Conservation (phyloP, 1,140 invertebrate genomes). For the Atta colombica region DNA sequence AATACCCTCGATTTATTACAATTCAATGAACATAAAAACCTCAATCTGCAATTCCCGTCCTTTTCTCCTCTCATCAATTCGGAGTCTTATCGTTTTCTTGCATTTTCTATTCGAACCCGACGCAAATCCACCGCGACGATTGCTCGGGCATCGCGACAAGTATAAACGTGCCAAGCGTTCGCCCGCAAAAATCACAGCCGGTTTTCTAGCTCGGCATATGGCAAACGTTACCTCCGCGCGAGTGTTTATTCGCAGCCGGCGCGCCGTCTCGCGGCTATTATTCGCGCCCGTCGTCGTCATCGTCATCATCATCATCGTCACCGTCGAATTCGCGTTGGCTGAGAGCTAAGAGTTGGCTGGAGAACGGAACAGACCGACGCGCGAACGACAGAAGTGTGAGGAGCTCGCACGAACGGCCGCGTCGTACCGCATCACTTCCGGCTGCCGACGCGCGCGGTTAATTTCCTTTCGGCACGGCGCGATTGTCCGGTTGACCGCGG, state of each 20-base stretch:
- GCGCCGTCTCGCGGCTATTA: conserved; percentile 64
- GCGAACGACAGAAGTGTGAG: conserved; percentile 5
- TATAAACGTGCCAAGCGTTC: conserved; percentile 26
- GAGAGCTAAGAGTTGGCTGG: not conserved
- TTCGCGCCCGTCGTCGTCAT: conserved; percentile 5
- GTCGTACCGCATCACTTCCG: conserved; percentile 19
- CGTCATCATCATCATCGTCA: not conserved
- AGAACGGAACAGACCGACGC: conserved; percentile 18
- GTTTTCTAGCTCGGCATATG: conserved; percentile 77
- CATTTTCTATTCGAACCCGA: not conserved
- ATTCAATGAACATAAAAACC: not conserved
- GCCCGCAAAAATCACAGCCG: conserved; percentile 75
- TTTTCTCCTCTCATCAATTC: not conserved
- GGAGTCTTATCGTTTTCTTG: not conserved
- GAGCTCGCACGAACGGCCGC: not conserved
- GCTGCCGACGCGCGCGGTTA: conserved; percentile 27
- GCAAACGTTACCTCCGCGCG: conserved; percentile 78
- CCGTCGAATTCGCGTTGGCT: not conserved
- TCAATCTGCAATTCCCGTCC: not conserved
- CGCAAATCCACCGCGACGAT: not conserved
- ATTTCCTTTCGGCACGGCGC: conserved; percentile 36
- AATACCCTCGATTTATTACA: not conserved
- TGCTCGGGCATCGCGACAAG: conserved; percentile 9
- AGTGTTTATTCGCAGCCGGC: conserved; percentile 46
- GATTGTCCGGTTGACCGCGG: not conserved